Evolutionary conservation across 1,140 invertebrate genomes (phyloP), one percentile per base, ranked within the genome.

Genomic region (Zeugodacus cucurbitae): DNA sequence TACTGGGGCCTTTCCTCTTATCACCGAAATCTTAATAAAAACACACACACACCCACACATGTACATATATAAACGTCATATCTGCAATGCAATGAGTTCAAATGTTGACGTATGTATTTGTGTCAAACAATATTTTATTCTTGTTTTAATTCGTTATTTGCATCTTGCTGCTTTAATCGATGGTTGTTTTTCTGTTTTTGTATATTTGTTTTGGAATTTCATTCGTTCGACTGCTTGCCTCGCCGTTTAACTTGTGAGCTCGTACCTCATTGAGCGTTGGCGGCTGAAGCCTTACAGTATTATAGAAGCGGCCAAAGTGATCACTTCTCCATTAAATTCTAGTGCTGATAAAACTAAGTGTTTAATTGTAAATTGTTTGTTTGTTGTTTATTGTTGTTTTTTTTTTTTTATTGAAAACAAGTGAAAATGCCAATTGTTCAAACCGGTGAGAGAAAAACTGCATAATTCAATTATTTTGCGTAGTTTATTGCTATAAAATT

Each of bases 381-480:
- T 70, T 32, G 10, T 34, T 70, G 22, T 54, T 14, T 54, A 7
- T 54, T 54, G 7, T 62, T 62, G 4, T 62, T 26, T 62, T 62
- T 10, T 22, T n/a, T 59, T 59, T 62, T 62, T 62, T 26, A 8
- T 7, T 62, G 7, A 26, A 62, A 48, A 48, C n/a, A 54, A 48
- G 8, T 82, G 26, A 89, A 62, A 87, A 89, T 89, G 88, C 88
- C 88, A 67, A 89, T 89, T 89, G 88, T 89, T 59, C 88, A 89
- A 86, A 89, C 88, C 10, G 88, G 88, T 89, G 57, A 89, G 88
- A 89, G 88, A 8, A 59, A 8, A 22, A 88, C n/a, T 44, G 41
- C 26, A 88, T 29, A 34, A n/a, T 26, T 37, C 14, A 54, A 67
- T 86, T 29, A 26, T 32, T 29, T 57, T 86, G 34, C 8, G 29